Conservation (phyloP, 2,888 invertebrate species). For the Melangyna quadrimaculata region DNA sequence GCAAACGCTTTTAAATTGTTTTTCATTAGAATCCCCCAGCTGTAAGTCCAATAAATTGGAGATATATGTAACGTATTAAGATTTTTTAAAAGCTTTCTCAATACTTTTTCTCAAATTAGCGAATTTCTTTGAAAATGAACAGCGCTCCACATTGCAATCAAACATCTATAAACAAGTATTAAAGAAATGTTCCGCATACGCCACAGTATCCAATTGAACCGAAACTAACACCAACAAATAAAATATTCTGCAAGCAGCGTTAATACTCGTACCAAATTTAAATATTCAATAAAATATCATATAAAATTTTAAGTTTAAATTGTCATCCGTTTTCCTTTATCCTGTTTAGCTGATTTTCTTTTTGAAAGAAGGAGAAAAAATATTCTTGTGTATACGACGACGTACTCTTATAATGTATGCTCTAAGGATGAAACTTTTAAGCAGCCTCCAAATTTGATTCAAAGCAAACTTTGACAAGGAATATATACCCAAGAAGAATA, state of each 20-base stretch:
- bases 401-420: not conserved
- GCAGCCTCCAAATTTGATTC: slow-evolving; percentile 65
- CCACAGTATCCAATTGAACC: not conserved
- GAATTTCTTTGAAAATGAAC: not conserved
- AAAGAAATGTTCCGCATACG: slow-evolving; percentile 7
- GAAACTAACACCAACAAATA: not conserved
- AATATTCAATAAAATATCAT: slow-evolving; percentile 12
- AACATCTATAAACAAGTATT: not conserved
- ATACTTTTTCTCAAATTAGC: not conserved
- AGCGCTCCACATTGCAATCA: not conserved
- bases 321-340: slow-evolving; percentile 11
- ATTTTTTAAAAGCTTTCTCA: no score
- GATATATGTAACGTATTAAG: no score
- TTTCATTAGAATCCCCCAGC: no score
- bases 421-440: slow-evolving; percentile 51
- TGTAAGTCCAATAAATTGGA: no score
- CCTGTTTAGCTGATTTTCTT: slow-evolving; percentile 5
- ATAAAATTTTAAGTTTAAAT: slow-evolving; percentile 20
- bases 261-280: slow-evolving; percentile 5
- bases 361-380: not conserved
- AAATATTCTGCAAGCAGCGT: not conserved
- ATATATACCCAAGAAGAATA: slow-evolving; percentile 18
- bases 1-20: no score
- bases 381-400: not conserved
- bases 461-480: slow-evolving; percentile 63